phyloP scores from a whole-genome alignment of 2,888 invertebrate species.

The Nasonia oneida region DNA sequence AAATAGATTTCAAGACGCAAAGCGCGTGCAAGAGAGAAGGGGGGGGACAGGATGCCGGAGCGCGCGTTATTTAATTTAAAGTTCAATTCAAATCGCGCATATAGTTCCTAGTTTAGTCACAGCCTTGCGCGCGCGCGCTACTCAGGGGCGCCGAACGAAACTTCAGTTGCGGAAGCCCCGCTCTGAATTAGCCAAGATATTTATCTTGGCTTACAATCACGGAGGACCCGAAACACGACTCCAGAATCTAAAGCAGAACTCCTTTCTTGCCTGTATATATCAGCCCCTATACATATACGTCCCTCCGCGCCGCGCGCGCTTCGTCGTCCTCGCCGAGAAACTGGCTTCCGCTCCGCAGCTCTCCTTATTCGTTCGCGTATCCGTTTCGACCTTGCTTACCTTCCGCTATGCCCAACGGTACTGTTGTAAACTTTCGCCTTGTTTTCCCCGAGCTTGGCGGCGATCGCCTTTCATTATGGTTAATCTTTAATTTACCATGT shows the following conservation, averaged over 20 bases:
- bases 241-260: constrained; percentile 62
- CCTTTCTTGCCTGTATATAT: neutral
- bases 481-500: constrained; percentile 57
- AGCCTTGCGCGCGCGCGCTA: neutral
- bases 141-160: constrained; percentile 52
- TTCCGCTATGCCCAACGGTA: constrained; percentile 56
- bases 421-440: constrained; percentile 57
- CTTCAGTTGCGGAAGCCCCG: constrained; percentile 56
- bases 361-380: constrained; percentile 16
- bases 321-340: constrained; percentile 1
- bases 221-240: constrained; percentile 63
- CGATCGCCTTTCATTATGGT: constrained; percentile 58
- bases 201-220: constrained; percentile 71
- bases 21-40: neutral
- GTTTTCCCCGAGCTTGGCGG: constrained; percentile 27
- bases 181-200: constrained; percentile 70
- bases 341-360: neutral
- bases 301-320: neutral
- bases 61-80: constrained; percentile 59
- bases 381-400: constrained; percentile 26
- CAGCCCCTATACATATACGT: neutral
- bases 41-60: neutral
- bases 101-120: constrained; percentile 57
- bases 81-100: constrained; percentile 61
- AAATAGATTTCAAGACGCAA: neutral